Conservation (phyloP, 1,140 invertebrate species). For the Whitmania pigra region DNA sequence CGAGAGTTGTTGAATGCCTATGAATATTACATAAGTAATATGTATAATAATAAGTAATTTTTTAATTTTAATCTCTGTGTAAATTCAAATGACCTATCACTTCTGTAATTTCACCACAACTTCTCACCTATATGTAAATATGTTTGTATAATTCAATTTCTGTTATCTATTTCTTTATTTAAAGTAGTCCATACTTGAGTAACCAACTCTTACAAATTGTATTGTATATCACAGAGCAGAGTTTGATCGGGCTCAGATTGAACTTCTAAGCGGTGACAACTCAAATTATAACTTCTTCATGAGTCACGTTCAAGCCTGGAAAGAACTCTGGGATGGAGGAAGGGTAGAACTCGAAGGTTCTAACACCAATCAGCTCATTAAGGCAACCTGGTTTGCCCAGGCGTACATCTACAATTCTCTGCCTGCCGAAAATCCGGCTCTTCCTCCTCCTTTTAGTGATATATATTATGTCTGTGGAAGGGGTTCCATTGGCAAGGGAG, state of each 20-base stretch:
- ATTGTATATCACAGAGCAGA: background rate
- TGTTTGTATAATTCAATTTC: too few species aligned
- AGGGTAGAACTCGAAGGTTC: slow-evolving; percentile 18
- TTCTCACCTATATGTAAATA: too few species aligned
- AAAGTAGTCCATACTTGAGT: background rate
- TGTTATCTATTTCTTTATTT: too few species aligned
- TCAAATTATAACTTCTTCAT: slow-evolving; percentile 20
- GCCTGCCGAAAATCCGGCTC: slow-evolving; percentile 17
- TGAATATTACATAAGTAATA: too few species aligned
- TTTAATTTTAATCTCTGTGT: too few species aligned
- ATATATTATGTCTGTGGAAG: slow-evolving; percentile 19
- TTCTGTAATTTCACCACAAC: too few species aligned
- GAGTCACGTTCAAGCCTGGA: slow-evolving; percentile 21
- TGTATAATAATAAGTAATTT: too few species aligned
- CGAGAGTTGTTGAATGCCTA: background rate
- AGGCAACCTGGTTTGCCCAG: slow-evolving; percentile 22
- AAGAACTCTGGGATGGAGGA: slow-evolving; percentile 19
- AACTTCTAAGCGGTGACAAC: background rate
- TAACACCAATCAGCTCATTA: slow-evolving; percentile 19
- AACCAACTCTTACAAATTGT: background rate
- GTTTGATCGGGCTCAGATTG: slow-evolving; percentile 19
- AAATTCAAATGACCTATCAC: too few species aligned
- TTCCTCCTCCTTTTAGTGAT: slow-evolving; percentile 20
- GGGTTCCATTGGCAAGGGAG: slow-evolving; percentile 17
- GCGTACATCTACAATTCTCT: slow-evolving; percentile 23